Evolutionary conservation across 2,797 vertebrate genomes (phyloP).

Genomic region (Gorsachius magnificus): DNA sequence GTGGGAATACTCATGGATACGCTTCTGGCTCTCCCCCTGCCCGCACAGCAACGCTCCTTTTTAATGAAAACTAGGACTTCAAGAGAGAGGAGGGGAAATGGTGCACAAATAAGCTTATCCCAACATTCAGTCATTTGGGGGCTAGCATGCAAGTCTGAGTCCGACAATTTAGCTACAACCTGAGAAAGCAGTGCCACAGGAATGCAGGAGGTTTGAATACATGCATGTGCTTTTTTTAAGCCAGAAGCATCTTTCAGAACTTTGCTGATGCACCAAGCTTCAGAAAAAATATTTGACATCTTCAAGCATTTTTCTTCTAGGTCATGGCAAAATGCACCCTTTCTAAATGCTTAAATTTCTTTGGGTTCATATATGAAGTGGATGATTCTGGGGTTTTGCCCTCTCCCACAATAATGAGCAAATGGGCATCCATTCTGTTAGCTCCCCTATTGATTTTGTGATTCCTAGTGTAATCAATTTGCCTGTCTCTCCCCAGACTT

Average conservation of each 20-base stretch:
- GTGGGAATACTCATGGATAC: neutral
- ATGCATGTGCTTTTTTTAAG: neutral
- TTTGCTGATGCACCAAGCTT: neutral
- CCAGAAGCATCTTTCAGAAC: neutral
- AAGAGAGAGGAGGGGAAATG: neutral
- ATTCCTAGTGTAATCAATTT: neutral
- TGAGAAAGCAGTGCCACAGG: neutral
- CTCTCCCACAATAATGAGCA: neutral
- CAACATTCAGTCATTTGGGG: neutral
- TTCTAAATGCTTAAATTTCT: neutral
- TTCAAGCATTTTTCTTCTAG: neutral
- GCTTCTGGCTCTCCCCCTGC: neutral
- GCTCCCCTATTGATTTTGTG: neutral
- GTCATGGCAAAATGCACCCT: neutral
- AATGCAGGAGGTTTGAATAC: neutral
- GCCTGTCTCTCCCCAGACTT: neutral
- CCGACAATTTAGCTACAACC: neutral
- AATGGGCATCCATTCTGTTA: neutral
- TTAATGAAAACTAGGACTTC: neutral
- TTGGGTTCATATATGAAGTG: neutral
- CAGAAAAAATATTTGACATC: neutral
- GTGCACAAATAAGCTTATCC: neutral
- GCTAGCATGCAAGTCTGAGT: neutral
- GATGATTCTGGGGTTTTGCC: neutral
- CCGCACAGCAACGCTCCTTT: neutral